Conservation (phyloP, 2,888 invertebrate genomes). For the Himalopsyche anomala region DNA sequence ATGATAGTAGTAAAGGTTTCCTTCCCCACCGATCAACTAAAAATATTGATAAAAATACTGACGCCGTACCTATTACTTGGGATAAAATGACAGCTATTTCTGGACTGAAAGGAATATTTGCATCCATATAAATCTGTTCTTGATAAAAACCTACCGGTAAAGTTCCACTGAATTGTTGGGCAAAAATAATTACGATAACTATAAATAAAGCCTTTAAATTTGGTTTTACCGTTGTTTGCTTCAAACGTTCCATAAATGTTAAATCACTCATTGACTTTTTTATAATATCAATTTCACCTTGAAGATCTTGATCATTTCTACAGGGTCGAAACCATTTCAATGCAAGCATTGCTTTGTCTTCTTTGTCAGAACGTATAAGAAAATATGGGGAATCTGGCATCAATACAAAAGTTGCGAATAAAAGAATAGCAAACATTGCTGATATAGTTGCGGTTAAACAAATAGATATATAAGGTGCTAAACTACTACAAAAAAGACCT, state of each 20-base stretch:
- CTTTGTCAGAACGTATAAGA: conserved; percentile 61
- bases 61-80: conserved; percentile 53
- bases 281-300: conserved; percentile 58
- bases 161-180: conserved; percentile 63
- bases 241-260: conserved; percentile 60
- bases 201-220: conserved; percentile 64
- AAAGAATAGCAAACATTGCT: conserved; percentile 63
- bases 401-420: conserved; percentile 61
- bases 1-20: conserved; percentile 62
- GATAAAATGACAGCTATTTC: conserved; percentile 62
- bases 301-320: conserved; percentile 53
- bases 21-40: conserved; percentile 64
- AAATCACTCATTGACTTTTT: conserved; percentile 57
- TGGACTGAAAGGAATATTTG: conserved; percentile 59
- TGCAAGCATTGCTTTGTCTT: conserved; percentile 57
- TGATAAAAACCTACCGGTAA: conserved; percentile 61
- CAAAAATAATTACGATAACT: conserved; percentile 55
- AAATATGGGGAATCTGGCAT: conserved; percentile 65
- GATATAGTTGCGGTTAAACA: conserved; percentile 57
- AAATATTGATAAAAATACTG: conserved; percentile 58
- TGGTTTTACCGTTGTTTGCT: conserved; percentile 57
- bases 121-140: conserved; percentile 61
- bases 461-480: conserved; percentile 65
- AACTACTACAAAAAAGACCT: conserved; percentile 58
- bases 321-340: conserved; percentile 63